Conservation (phyloP, 2,113 vertebrate genomes). For the Ptyas mucosa region DNA sequence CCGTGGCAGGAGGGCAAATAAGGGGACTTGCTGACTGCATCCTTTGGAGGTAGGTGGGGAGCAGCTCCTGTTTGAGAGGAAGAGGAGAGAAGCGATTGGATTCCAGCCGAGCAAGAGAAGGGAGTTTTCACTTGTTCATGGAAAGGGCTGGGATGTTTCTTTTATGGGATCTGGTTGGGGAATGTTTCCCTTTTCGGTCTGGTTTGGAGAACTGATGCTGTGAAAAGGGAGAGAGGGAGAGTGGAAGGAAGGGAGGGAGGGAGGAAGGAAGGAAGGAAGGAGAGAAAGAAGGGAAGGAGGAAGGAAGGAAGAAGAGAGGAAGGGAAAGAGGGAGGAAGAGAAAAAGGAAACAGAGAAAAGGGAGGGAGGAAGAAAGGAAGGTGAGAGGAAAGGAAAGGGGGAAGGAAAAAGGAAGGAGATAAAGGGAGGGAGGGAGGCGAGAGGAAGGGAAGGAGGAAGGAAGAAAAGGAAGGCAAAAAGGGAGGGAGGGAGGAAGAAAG, state of each 20-base stretch:
- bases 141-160: neutral
- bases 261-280: neutral
- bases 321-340: accelerated
- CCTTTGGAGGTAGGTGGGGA: neutral
- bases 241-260: neutral
- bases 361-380: too few species aligned
- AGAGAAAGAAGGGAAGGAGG: accelerated
- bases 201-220: neutral
- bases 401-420: too few species aligned
- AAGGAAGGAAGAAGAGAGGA: accelerated
- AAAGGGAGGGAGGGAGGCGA: too few species aligned
- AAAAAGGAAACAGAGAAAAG: accelerated
- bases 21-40: neutral
- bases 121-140: neutral
- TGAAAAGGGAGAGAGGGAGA: neutral
- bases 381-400: too few species aligned
- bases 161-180: neutral
- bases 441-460: too few species aligned
- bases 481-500: too few species aligned
- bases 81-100: neutral
- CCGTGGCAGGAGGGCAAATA: neutral
- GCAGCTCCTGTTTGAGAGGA: neutral
- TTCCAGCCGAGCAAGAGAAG: too few species aligned
- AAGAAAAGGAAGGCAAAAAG: too few species aligned
- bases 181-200: neutral